Conservation (phyloP, 2,797 vertebrate genomes). For the Podarcis lilfordi region DNA sequence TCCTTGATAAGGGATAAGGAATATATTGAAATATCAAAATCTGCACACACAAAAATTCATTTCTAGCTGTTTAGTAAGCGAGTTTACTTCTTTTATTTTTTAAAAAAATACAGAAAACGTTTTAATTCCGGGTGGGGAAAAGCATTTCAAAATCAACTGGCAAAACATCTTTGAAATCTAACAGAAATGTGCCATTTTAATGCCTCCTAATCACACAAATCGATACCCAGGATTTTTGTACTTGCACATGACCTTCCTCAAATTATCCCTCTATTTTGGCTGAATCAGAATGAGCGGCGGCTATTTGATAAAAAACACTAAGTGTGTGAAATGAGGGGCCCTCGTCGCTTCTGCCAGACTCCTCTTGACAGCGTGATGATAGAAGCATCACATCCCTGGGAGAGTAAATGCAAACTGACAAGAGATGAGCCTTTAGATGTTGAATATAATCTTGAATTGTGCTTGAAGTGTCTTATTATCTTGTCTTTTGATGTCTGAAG, state of each 20-base stretch:
- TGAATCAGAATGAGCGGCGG: conserved; percentile 92
- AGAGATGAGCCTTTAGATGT: conserved; percentile 99
- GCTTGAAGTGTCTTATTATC: conserved; percentile 99
- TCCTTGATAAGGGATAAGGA: neutral
- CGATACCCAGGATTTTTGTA: conserved; percentile 83
- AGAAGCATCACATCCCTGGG: conserved; percentile 98
- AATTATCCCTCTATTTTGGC: conserved; percentile 96
- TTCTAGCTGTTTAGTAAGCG: conserved; percentile 56
- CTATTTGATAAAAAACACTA: conserved; percentile 98
- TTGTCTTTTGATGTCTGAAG: conserved; percentile 99
- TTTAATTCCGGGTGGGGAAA: conserved; percentile 13
- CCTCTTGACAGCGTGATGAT: conserved; percentile 99
- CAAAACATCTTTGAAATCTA: conserved; percentile 74
- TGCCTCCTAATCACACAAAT: conserved; percentile 90
- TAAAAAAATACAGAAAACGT: conserved; percentile 1
- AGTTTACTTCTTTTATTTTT: conserved; percentile 57
- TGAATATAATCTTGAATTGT: conserved; percentile 99
- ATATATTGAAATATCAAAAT: neutral
- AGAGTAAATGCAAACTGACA: conserved; percentile 99
- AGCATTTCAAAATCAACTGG: conserved; percentile 79
- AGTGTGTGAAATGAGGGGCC: conserved; percentile 99
- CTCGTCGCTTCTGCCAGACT: conserved; percentile 92
- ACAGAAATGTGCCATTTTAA: conserved; percentile 84
- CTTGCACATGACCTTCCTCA: conserved; percentile 92
- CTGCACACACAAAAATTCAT: conserved; percentile 24